A percentile compares a stretch with the other conserved stretches of the same genome.
phyloP scores from a whole-genome alignment of 2,888 invertebrate genomes.

The Conus canariensis region DNA sequence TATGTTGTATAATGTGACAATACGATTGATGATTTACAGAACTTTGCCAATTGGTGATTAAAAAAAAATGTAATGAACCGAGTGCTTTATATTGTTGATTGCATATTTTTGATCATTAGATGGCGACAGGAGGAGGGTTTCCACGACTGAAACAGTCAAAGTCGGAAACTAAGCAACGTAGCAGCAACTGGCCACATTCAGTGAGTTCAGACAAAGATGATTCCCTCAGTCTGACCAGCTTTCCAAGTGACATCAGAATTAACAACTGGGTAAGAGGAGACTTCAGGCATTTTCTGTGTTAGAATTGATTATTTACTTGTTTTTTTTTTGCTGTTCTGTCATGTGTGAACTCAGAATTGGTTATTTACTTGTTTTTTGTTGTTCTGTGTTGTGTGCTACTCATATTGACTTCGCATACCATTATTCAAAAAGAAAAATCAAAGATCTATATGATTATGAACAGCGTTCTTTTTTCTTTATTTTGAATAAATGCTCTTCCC shows the following conservation, averaged over 20 bases:
- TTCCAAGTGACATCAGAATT: constrained; percentile 71
- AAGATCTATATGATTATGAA: neutral
- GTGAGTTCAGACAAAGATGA: constrained; percentile 72
- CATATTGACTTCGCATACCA: neutral
- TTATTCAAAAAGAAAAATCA: neutral
- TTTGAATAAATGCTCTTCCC: no score
- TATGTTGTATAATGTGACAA: no score
- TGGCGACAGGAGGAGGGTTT: constrained; percentile 54
- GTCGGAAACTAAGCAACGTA: constrained; percentile 52
- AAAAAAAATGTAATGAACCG: no score
- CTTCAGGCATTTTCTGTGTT: neutral
- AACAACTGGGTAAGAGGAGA: constrained; percentile 72
- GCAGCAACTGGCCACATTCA: constrained; percentile 68
- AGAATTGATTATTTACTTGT: neutral
- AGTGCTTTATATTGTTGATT: no score
- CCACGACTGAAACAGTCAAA: constrained; percentile 50
- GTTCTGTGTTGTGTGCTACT: neutral
- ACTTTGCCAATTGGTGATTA: no score
- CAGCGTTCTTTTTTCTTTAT: no score
- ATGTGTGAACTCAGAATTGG: neutral
- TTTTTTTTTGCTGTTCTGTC: neutral
- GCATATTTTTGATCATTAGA: constrained; percentile 16
- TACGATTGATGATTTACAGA: no score
- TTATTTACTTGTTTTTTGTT: neutral
- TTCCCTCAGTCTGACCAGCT: constrained; percentile 68